These are phyloP conservation scores for Cheilosia pagana DNA, from an alignment of 2,888 invertebrate genomes.

Conservation along the genomic window DNA sequence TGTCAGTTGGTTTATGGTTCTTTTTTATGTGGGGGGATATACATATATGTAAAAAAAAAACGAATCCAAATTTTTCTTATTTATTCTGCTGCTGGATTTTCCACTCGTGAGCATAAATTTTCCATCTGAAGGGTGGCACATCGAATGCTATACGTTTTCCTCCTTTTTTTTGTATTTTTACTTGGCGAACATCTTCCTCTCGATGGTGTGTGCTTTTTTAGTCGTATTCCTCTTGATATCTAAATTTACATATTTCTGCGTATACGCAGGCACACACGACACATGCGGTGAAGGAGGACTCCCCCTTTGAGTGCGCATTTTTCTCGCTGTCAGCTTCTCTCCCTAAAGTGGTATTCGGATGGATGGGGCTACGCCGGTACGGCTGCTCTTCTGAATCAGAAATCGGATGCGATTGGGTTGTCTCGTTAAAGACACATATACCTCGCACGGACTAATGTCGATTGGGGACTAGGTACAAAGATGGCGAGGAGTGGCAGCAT, in stretches of 20 bases:
- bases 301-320: conserved; percentile 71
- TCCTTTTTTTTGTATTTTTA: conserved; percentile 46
- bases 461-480: not conserved
- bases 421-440: conserved; percentile 43
- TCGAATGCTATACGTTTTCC: conserved; percentile 51
- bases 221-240: conserved; percentile 57
- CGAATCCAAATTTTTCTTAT: conserved; percentile 61
- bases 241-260: conserved; percentile 72
- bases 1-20: conserved; percentile 66
- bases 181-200: conserved; percentile 23
- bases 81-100: conserved; percentile 69
- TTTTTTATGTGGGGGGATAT: conserved; percentile 53
- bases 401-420: conserved; percentile 70
- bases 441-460: conserved; percentile 28
- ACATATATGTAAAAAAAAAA: conserved; percentile 40
- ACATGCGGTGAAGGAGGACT: conserved; percentile 51
- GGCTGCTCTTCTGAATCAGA: conserved; percentile 65
- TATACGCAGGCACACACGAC: conserved; percentile 24
- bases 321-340: conserved; percentile 69
- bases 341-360: conserved; percentile 29
- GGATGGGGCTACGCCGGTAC: conserved; percentile 32
- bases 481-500: conserved; percentile 16
- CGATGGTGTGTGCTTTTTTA: conserved; percentile 29
- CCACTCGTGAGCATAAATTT: conserved; percentile 73
- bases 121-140: conserved; percentile 71